phyloP scores from a whole-genome alignment of 2,888 invertebrate species.

The Pycnomerus fuliginosus region DNA sequence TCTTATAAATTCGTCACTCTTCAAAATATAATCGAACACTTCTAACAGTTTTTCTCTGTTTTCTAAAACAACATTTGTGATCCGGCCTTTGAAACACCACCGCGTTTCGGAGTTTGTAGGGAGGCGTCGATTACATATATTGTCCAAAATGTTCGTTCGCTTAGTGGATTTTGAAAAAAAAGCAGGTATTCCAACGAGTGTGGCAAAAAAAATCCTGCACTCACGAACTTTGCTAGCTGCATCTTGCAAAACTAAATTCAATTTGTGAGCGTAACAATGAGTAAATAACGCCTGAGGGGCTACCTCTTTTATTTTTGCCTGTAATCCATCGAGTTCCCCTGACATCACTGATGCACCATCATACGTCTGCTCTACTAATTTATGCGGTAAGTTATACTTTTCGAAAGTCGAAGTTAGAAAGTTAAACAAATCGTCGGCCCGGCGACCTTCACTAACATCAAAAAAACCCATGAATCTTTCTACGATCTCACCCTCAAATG shows the following conservation, averaged over 20 bases:
- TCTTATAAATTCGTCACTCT: neutral
- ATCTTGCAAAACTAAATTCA: conserved; percentile 31
- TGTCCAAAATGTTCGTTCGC: conserved; percentile 1
- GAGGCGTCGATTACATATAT: neutral
- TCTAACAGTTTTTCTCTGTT: conserved; percentile 6
- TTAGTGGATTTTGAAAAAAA: conserved; percentile 12
- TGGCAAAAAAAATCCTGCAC: conserved; percentile 9
- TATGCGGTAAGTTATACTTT: conserved; percentile 7
- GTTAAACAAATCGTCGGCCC: conserved; percentile 6
- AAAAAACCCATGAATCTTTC: conserved; percentile 10
- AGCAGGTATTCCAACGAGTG: conserved; percentile 2
- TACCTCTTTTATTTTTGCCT: too few relatives aligned
- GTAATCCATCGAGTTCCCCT: conserved; percentile 30
- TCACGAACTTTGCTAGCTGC: conserved; percentile 16
- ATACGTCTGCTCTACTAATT: conserved; percentile 31
- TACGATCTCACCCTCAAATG: neutral
- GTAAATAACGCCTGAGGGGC: conserved; percentile 31
- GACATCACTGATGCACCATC: conserved; percentile 30
- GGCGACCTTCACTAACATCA: conserved; percentile 7
- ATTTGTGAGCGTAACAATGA: conserved; percentile 33
- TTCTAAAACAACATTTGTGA: neutral
- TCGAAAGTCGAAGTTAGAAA: conserved; percentile 5
- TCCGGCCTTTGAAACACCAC: conserved; percentile 6
- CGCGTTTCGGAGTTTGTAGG: conserved; percentile 2
- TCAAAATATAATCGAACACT: conserved; percentile 13